These are phyloP conservation scores for Heloderma charlesbogerti DNA, from an alignment of 2,113 vertebrate genomes.

Conservation along the genomic window DNA sequence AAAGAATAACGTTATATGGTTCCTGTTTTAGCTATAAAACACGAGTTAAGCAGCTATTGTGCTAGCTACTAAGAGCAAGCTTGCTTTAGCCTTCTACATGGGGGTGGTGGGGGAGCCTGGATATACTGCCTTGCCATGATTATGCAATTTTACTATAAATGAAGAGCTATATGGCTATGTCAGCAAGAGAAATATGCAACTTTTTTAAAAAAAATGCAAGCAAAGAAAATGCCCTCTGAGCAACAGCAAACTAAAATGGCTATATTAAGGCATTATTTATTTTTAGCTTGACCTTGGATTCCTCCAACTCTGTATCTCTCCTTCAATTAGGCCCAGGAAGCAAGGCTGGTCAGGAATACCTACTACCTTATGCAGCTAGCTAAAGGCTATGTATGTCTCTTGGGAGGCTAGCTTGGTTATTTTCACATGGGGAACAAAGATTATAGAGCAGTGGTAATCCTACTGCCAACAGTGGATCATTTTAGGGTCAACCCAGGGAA, in stretches of 20 bases:
- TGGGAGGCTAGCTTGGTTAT: neutral
- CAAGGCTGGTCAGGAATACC: slow-evolving; percentile 7
- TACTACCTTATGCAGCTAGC: slow-evolving; percentile 6
- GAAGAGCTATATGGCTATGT: slow-evolving; percentile 13
- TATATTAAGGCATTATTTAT: slow-evolving; percentile 44
- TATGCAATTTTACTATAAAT: slow-evolving; percentile 23
- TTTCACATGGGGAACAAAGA: neutral
- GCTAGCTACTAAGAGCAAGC: slow-evolving; percentile 29
- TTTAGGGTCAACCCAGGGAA: slow-evolving; percentile 17
- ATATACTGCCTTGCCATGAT: slow-evolving; percentile 2
- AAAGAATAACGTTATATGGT: slow-evolving; percentile 28
- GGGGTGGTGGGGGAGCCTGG: neutral
- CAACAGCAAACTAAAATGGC: slow-evolving; percentile 28
- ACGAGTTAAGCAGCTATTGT: slow-evolving; percentile 17
- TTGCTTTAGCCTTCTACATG: slow-evolving; percentile 8
- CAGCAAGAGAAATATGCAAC: slow-evolving; percentile 13
- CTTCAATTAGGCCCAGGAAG: slow-evolving; percentile 12
- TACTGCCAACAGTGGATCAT: neutral
- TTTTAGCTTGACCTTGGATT: slow-evolving; percentile 37
- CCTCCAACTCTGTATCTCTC: slow-evolving; percentile 14
- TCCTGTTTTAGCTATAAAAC: neutral
- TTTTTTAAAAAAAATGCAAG: slow-evolving; percentile 22
- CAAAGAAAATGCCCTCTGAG: slow-evolving; percentile 22
- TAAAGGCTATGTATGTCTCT: neutral
- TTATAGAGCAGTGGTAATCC: neutral